Evolutionary conservation across 2,797 vertebrate species (phyloP).

Genomic region (Microchirus variegatus): DNA sequence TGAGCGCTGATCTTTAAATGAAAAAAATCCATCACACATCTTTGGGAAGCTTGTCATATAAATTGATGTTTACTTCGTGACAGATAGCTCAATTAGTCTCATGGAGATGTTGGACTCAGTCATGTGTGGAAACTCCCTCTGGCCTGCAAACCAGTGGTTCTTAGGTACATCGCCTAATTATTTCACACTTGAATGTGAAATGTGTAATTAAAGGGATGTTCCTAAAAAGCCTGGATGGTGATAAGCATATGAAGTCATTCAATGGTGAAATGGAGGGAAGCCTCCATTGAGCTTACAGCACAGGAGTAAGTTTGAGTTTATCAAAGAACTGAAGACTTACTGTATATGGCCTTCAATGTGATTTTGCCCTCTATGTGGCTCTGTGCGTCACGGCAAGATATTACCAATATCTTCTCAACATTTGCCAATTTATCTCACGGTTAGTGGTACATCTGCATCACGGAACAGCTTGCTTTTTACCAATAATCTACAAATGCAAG

Average conservation of each 20-base stretch:
- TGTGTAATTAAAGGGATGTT: conserved; percentile 15
- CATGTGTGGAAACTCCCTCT: not conserved
- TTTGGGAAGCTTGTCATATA: not conserved
- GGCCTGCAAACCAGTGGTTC: conserved; percentile 9
- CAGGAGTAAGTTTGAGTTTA: not conserved
- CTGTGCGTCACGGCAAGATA: too few relatives aligned
- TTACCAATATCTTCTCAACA: too few relatives aligned
- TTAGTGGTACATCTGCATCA: too few relatives aligned
- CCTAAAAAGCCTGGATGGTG: conserved; percentile 20
- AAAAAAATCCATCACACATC: conserved; percentile 39
- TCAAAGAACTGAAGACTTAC: too few relatives aligned
- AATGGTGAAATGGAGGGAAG: too few relatives aligned
- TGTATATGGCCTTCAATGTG: too few relatives aligned
- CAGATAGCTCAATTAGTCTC: conserved; percentile 29
- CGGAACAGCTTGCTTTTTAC: too few relatives aligned
- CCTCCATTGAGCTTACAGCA: not conserved
- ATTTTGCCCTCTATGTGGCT: too few relatives aligned
- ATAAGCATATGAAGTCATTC: conserved; percentile 9
- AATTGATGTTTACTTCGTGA: conserved; percentile 15
- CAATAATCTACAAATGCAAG: too few relatives aligned
- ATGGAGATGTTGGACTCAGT: conserved; percentile 19
- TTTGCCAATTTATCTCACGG: too few relatives aligned
- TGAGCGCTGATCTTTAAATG: conserved; percentile 31
- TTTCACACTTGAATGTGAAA: conserved; percentile 39
- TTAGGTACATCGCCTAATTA: conserved; percentile 29